Percentiles rank a stretch among this genome's conserved stretches.
Conservation (phyloP, 2,888 invertebrate genomes). For the Ormyrus labotus region DNA sequence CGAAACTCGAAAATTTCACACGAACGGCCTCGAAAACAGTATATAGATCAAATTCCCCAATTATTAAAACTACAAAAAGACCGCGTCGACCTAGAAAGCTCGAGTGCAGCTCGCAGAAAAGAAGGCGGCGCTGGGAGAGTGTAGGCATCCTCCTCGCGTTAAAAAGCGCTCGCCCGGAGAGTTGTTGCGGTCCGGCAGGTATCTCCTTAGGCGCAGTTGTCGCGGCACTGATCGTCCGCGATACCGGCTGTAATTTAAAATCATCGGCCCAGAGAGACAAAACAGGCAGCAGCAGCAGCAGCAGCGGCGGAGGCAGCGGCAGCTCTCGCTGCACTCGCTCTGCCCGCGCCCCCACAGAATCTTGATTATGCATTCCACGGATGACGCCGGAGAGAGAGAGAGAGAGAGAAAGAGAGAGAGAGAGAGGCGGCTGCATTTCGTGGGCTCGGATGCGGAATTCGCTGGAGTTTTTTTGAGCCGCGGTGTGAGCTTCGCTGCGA, state of each 20-base stretch:
- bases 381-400: constrained; percentile 58
- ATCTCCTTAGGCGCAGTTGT: constrained; percentile 59
- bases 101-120: neutral
- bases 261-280: constrained; percentile 70
- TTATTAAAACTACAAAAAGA: no score
- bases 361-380: constrained; percentile 71
- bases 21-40: no score
- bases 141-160: constrained; percentile 8
- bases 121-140: neutral
- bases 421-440: constrained; percentile 56
- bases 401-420: constrained; percentile 23
- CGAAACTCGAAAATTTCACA: no score
- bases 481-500: no score
- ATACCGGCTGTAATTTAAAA: constrained; percentile 71
- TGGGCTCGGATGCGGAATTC: no score
- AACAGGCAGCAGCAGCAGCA: constrained; percentile 66
- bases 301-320: constrained; percentile 68
- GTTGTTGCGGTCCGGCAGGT: constrained; percentile 63
- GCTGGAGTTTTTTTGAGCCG: no score
- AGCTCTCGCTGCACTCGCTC: constrained; percentile 13
- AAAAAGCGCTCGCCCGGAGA: constrained; percentile 13
- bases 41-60: no score
- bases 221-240: constrained; percentile 69
- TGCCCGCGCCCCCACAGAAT: constrained; percentile 62
- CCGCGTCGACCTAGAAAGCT: no score